Base-by-base conservation (phyloP, 2,888 invertebrate genomes). In the Ophion obscuratus region DNA sequence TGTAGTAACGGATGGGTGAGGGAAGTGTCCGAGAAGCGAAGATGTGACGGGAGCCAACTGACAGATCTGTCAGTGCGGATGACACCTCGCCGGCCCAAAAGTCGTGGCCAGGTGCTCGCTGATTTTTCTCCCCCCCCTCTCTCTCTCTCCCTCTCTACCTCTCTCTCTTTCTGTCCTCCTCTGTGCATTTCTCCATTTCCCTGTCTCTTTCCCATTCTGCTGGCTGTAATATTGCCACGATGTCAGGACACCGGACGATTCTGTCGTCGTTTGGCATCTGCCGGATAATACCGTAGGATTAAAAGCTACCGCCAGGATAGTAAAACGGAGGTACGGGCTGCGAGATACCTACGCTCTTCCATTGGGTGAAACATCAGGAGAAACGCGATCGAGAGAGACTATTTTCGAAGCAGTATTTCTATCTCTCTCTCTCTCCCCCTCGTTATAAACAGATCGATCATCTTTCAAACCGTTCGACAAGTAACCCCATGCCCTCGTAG, bases 371-470 rank as follows among this genome's bases (percentile, higher is more conserved):
- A 77, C 47, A 74, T 71, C 67, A 61, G 78, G 47, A 64, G 62
- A 81, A 84, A 77, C 64, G 80, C 84, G 73, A 79, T 87, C 78
- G 66, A 84, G 62, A 74, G 57, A 10, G 11, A 68, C 61, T 62
- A 80, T 80, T 79, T 20, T 62, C 71, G 64, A 53, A 70, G 61
- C 67, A 61, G 20, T 24, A 76, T 27, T 53, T 53, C 67, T 66
- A 27, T 31, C 44, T 47, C 68, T 71, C 61, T 40, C 40, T 36
- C 40, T 78, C 67, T 64, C 31, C 88, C 87, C 84, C 83, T 84
- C 87, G 83, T 88, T 90, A 91, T 92, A 93, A 93, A 93, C 93
- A 93, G 93, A 94, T 93, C 94, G 94, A 94, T 94, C 94, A 93
- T 93, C 92, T 94, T 94, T 93, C 94, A 93, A 94, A 93, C 93